Evolutionary conservation across 1,140 invertebrate species (phyloP), one percentile per base, ranked within the genome.

Genomic region (Ceratitis capitata): DNA sequence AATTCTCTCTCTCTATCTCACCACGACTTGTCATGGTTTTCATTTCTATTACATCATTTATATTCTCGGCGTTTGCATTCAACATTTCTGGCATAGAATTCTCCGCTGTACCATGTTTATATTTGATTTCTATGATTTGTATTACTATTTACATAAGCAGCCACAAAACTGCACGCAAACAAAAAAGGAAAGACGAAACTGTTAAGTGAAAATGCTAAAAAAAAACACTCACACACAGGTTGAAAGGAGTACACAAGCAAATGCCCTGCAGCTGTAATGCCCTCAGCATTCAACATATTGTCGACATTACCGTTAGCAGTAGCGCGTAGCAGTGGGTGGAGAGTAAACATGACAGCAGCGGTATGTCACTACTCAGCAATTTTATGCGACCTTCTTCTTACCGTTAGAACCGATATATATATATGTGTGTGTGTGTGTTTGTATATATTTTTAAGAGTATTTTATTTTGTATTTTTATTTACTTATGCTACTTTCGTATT

Each of bases 61-160:
- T n/a, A n/a, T n/a, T n/a, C n/a, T n/a, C n/a, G n/a, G n/a, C n/a
- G n/a, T 9, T 7, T 9, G 51, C 51, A 56, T 56, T 56, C 51
- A 56, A 56, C 51, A n/a, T 56, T 56, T 0, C 51, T 56, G 19
- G 51, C n/a, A 56, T 56, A 56, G 51, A 56, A 56, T 7, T n/a
- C 23, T 56, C 51, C 23, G 19, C 23, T 78, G 39, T 78, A 39
- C 19, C 69, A 78, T 78, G 69, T 78, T 78, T 78, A 45, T 45
- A 78, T 78, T 78, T 78, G 69, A 78, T 78, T 78, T 78, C 69
- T 47, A 78, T 78, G 69, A 78, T 78, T 78, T 78, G 69, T 78
- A 78, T 78, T 78, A 78, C 69, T 45, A 78, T 78, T 78, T 78
- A 47, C 69, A 78, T 23, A 78, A 42, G 69, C 39, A 78, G 69